Conservation (phyloP, 2,888 invertebrate genomes). For the Brassicogethes aeneus region DNA sequence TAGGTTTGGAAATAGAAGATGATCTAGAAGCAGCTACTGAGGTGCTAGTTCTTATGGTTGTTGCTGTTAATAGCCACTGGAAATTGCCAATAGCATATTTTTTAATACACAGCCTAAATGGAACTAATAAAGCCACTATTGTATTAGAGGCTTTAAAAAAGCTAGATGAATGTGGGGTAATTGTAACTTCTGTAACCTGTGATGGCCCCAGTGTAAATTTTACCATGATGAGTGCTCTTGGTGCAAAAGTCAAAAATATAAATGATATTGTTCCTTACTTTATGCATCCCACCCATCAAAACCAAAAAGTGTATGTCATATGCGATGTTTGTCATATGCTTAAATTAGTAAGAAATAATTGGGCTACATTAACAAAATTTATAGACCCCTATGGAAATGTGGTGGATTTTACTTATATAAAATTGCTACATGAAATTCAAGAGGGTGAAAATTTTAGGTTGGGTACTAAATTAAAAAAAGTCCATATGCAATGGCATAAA, state of each 20-base stretch:
- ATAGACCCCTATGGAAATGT: constrained; percentile 1
- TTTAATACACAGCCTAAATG: constrained; percentile 8
- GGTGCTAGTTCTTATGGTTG: constrained; percentile 4
- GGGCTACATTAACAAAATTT: neutral
- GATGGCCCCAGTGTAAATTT: constrained; percentile 9
- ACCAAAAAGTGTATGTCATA: neutral
- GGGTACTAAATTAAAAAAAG: constrained; percentile 5
- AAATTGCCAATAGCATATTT: constrained; percentile 12
- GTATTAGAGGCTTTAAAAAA: constrained; percentile 8
- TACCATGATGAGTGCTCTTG: constrained; percentile 2
- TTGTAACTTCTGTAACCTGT: constrained; percentile 10
- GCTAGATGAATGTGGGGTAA: constrained; percentile 5
- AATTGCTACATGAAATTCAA: neutral
- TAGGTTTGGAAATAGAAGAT: neutral
- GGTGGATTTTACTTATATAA: neutral
- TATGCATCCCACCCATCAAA: neutral
- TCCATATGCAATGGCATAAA: constrained; percentile 1
- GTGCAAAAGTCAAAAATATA: neutral
- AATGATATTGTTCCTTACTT: neutral
- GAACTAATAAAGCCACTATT: constrained; percentile 12
- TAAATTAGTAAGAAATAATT: constrained; percentile 7
- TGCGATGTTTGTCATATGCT: constrained; percentile 8
- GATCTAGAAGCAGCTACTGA: neutral
- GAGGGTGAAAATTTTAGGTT: neutral
- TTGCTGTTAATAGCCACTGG: constrained; percentile 7